Base-by-base conservation (phyloP, 2,113 vertebrate genomes). In the Bujurquina vittata region DNA sequence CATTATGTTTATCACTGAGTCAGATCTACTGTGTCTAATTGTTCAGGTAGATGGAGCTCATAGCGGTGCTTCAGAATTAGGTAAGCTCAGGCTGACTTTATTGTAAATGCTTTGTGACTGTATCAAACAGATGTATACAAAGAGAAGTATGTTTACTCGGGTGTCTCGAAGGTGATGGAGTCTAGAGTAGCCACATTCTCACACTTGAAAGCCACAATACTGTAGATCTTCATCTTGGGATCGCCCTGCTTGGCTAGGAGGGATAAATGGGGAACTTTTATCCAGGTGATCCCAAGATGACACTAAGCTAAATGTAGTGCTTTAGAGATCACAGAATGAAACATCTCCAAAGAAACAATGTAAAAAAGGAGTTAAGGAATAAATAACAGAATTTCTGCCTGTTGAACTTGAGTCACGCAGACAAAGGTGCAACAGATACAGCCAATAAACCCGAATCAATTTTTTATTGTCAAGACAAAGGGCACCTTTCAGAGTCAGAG, bases 101-200 rank as follows among this genome's bases (percentile, higher is more conserved):
- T 56, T 72, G 60, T 61, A 72, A 81, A 80, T 62, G 61, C 18
- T 84, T 73, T 77, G 62, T 40, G 67, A 81, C 72, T 80, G 18
- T 54, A 74, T 84, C 59, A 12, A 6, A 35, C 20, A n/a, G 10
- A 85, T 72, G 52, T 4, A 7, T 8, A 85, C 0, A 2, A 10
- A 14, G 33, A 43, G 43, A 17, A 46, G 4, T 43, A 43, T 43
- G 46, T 29, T 46, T 23, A 98, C 87, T 99, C 97, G 0, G 98
- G 98, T 1, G 97, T 99, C 94, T 99, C 97, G 62, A 99, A 99
- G 12, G 98, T 98, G 93, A 99, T 99, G 84, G 98, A 97, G 89
- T 99, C 98, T 85, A 99, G 93, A 72, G 97, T 99, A 88, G 97
- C 98, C 75, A 99, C 98, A 52, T 98, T 99, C 90, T 99, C 97